A percentile compares a stretch with the other conserved stretches of the same genome.
These are phyloP conservation scores for Cyprinella venusta DNA, from an alignment of 2,797 vertebrate genomes.

Conservation along the genomic window DNA sequence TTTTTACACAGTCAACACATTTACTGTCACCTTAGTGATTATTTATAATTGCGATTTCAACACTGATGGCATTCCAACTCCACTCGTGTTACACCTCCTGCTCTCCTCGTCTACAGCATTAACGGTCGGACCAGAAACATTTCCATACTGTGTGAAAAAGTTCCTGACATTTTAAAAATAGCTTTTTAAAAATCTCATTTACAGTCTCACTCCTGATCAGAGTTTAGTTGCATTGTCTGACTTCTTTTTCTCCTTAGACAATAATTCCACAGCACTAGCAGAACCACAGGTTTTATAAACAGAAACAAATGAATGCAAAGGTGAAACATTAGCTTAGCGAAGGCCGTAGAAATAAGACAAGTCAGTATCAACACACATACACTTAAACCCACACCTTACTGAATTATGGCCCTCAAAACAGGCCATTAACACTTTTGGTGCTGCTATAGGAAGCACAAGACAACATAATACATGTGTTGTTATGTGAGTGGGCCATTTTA, in stretches of 20 bases:
- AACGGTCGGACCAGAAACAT: background rate
- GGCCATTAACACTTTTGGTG: constrained; percentile 54
- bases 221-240: background rate
- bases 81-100: background rate
- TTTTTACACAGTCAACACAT: background rate
- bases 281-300: constrained; percentile 19
- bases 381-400: constrained; percentile 49
- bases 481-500: constrained; percentile 52
- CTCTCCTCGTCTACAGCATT: background rate
- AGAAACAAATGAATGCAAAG: constrained; percentile 39
- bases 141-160: background rate
- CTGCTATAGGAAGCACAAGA: constrained; percentile 41
- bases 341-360: constrained; percentile 28
- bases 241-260: background rate
- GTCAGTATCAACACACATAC: constrained; percentile 28
- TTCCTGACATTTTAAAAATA: constrained; percentile 16
- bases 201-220: constrained; percentile 5
- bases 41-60: constrained; percentile 11
- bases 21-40: background rate
- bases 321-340: constrained; percentile 26
- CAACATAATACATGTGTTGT: constrained; percentile 43
- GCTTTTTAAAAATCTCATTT: background rate
- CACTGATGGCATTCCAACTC: background rate
- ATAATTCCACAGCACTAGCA: background rate
- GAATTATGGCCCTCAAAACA: constrained; percentile 53